These are phyloP conservation scores for Prunella strophiata DNA, from an alignment of 2,797 vertebrate species.

Conservation along the genomic window DNA sequence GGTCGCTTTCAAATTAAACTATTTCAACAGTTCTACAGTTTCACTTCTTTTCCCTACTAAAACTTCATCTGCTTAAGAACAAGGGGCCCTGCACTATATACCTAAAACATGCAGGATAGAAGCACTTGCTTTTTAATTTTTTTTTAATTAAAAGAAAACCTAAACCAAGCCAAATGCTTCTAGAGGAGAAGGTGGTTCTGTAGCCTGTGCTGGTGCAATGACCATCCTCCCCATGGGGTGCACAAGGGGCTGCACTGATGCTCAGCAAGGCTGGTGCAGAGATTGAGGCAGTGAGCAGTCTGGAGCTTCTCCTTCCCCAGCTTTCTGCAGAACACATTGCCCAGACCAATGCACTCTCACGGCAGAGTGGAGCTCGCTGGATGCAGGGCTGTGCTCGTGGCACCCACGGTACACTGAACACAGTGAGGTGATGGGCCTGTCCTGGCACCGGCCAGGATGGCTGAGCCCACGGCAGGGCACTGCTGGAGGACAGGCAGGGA, in stretches of 20 bases:
- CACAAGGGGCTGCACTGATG: not conserved
- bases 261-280: not conserved
- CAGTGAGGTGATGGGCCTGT: not conserved
- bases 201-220: not conserved
- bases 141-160: not conserved
- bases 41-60: not conserved
- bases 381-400: rapidly evolving
- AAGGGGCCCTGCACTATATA: not conserved
- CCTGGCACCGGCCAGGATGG: rapidly evolving
- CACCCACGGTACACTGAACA: rapidly evolving
- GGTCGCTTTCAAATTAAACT: not conserved
- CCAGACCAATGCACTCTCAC: rapidly evolving
- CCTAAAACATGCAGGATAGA: not conserved
- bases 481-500: not conserved
- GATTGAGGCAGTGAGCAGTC: not conserved
- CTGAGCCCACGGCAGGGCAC: rapidly evolving
- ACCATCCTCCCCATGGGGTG: not conserved
- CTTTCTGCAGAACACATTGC: not conserved
- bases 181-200: not conserved
- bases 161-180: not conserved
- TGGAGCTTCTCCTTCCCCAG: not conserved
- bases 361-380: rapidly evolving
- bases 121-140: not conserved
- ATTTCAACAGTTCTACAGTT: rapidly evolving
- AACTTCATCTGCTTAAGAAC: not conserved